Evolutionary conservation across 1,140 invertebrate genomes (phyloP).

Genomic region (Trichonephila clavipes): DNA sequence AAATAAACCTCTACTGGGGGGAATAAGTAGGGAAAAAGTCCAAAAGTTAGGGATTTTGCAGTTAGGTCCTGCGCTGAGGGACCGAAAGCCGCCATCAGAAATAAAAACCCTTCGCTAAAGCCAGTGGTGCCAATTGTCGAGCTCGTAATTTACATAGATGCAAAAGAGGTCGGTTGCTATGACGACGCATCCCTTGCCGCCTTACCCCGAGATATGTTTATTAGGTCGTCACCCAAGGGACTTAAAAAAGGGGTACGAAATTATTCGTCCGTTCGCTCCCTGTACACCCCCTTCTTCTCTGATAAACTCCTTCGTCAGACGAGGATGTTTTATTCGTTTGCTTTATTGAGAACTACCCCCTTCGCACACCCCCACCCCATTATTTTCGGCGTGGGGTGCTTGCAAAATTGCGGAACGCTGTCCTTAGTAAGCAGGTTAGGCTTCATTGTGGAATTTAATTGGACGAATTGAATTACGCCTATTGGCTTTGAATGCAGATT

Average conservation of each 20-base stretch:
- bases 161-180: slow-evolving; percentile 70
- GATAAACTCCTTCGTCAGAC: slow-evolving; percentile 49
- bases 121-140: slow-evolving; percentile 70
- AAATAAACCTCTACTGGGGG: slow-evolving; percentile 29
- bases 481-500: neutral
- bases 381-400: neutral
- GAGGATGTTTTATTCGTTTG: slow-evolving; percentile 49
- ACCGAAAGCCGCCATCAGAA: slow-evolving; percentile 36
- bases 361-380: neutral
- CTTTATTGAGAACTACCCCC: slow-evolving; percentile 3
- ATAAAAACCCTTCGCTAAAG: slow-evolving; percentile 57
- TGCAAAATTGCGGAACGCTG: slow-evolving; percentile 27
- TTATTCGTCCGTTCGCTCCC: slow-evolving; percentile 52
- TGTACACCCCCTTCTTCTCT: slow-evolving; percentile 17
- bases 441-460: neutral
- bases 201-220: slow-evolving; percentile 75
- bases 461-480: neutral
- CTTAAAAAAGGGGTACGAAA: slow-evolving; percentile 72
- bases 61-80: slow-evolving; percentile 49
- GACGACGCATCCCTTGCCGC: slow-evolving; percentile 63
- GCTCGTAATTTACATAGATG: slow-evolving; percentile 74
- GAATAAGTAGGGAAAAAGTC: slow-evolving; percentile 50
- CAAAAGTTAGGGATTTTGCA: slow-evolving; percentile 57
- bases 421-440: neutral
- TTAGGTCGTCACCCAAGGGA: slow-evolving; percentile 73